Base-by-base conservation (phyloP, 1,140 invertebrate species). In the Pseudoatta argentina region DNA sequence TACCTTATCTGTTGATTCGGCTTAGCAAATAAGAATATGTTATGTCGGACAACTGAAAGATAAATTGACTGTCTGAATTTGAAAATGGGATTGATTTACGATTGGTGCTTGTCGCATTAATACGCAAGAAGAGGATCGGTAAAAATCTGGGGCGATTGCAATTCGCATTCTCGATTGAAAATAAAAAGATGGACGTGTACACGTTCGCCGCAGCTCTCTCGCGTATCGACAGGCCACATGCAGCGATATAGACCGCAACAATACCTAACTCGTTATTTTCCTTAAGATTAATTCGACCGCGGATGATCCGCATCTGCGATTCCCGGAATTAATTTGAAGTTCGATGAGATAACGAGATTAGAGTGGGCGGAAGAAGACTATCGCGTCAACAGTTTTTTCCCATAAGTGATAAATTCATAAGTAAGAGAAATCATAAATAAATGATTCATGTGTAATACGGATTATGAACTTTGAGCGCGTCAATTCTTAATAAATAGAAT, bases 241-340 rank as follows among this genome's bases (percentile, higher is more conserved):
- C 55, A 21, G 34, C 24, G 18, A 18, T 53, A 21, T 21, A 21
- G 79, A 73, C 79, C 69, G 55, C 69, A 83, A 83, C 69, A 83
- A 73, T 73, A 61, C 39, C 79, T 55, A 48, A 61, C 69, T 61
- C 39, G 69, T 83, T 83, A 83, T 75, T 83, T 73, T 73, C 53
- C 67, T 82, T 34, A 83, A 73, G 69, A 83, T 83, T 75, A 83
- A 83, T 83, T 83, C 24, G 67, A 78, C 61, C n/a, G 44, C 76
- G 30, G 48, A 30, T 48, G 63, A 79, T 79, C 57, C 55, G 79
- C 67, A 30, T 12, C 51, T 66, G 24, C 79, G 53, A 73, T 51
- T 83, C 27, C 39, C 39, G 18, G 69, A 73, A 61, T 61, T 75
- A 83, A 83, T 83, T 83, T 44, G 16, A 51, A 61, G 55, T 51